Evolutionary conservation across 2,888 invertebrate genomes (phyloP), one percentile per base, ranked within the genome.

Genomic region (Diabrotica balteata): DNA sequence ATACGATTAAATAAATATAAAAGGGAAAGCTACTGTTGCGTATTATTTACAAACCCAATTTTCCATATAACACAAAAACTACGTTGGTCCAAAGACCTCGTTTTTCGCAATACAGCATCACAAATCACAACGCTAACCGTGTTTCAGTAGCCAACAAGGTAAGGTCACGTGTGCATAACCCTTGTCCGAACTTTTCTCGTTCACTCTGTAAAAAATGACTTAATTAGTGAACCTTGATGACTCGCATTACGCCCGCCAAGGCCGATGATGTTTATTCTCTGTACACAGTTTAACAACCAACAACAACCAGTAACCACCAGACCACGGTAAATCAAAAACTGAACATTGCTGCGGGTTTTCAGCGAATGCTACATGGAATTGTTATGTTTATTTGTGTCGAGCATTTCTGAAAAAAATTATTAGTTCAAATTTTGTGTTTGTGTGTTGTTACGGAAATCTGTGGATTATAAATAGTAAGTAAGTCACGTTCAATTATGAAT

Each of bases 181-280:
- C 55, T 57, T 57, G 44, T 44, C 45, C 17, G 17, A 45, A 17
- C 43, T 45, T 57, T 45, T 57, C 8, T 45, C 17, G 45, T 44
- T 50, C 66, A 50, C 60, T 42, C 65, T 54, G 60, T 65, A 59
- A 52, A 63, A 58, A 46, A 47, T 53, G 32, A 64, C 55, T 54
- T 59, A 63, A 68, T 68, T 68, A 57, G 32, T 47, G 52, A 57
- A 63, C 54, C 57, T 57, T 46, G 55, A 61, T 60, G 60, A 67
- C 67, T 66, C 59, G 66, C 60, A 17, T 67, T 67, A 63, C 68
- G 51, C 64, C 53, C 46, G 52, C 62, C 67, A 71, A 71, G 71
- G 71, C 66, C 68, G 67, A 52, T 64, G 52, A 54, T 67, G 67
- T 64, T 64, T 62, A 63, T 8, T 47, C 60, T 69, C 65, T 63